Conservation (phyloP, 35 echinoderm and acorn worm species). For the Holothuria glaberrima region DNA sequence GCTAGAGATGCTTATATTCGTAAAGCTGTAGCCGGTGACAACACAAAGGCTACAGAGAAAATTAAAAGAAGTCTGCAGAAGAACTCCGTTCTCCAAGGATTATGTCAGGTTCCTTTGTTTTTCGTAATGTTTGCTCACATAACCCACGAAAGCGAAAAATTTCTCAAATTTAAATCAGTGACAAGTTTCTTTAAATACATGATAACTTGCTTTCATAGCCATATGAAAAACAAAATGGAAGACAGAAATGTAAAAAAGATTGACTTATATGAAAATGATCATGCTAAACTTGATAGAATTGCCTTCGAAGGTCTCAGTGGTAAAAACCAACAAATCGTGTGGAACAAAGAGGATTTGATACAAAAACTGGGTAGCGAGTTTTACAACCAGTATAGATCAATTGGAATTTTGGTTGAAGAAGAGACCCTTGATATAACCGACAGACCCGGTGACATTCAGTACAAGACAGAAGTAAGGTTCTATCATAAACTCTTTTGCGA, state of each 20-base stretch:
- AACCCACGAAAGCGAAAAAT: not conserved
- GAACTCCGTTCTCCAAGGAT: not conserved
- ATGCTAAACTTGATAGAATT: not conserved
- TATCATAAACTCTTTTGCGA: too few relatives aligned
- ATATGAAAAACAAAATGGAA: not conserved
- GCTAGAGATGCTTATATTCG: not conserved
- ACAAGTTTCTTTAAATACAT: constrained; percentile 6
- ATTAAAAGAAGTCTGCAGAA: not conserved
- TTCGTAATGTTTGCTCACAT: constrained; percentile 29
- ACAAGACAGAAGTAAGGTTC: not conserved
- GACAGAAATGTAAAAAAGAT: not conserved
- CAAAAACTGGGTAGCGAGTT: not conserved
- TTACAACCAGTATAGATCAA: not conserved
- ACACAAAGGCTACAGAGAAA: not conserved
- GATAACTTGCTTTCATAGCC: constrained; percentile 9
- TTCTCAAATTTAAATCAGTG: not conserved
- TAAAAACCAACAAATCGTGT: constrained; percentile 4
- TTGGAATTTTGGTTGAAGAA: constrained; percentile 17
- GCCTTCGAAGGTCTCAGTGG: not conserved
- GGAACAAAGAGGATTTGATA: not conserved
- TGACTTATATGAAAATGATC: not conserved
- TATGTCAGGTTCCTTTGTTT: constrained; percentile 19
- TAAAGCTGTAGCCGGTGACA: not conserved
- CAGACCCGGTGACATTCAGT: not conserved
- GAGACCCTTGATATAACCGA: not conserved